Evolutionary conservation across 2,797 vertebrate genomes (phyloP).

Genomic region (Acestrorhynchus altus): DNA sequence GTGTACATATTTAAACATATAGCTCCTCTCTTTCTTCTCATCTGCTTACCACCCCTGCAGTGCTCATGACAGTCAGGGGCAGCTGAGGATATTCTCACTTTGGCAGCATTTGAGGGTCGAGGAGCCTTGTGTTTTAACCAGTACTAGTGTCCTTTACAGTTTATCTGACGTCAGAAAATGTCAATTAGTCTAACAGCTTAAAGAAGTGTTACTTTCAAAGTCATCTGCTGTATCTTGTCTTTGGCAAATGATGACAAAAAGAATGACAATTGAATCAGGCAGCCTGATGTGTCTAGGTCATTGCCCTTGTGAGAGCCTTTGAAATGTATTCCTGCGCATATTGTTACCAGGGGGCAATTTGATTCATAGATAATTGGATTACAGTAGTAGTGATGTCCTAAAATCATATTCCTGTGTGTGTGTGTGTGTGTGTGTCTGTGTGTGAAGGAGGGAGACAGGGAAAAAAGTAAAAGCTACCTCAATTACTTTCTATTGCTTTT

Average conservation of each 20-base stretch:
- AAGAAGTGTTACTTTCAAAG: slow-evolving; percentile 3
- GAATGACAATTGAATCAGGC: slow-evolving; percentile 43
- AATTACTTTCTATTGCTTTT: not conserved
- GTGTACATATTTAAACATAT: not conserved
- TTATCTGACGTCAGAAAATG: not conserved
- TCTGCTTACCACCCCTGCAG: not conserved
- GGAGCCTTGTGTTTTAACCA: not conserved
- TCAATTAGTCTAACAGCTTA: slow-evolving; percentile 3
- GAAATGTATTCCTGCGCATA: slow-evolving; percentile 33
- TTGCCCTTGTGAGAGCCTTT: slow-evolving; percentile 39
- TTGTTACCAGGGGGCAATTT: slow-evolving; percentile 41
- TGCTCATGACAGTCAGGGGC: not conserved
- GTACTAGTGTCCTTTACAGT: not conserved
- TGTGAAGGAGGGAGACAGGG: not conserved
- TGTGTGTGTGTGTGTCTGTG: not conserved
- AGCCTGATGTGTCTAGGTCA: slow-evolving; percentile 26
- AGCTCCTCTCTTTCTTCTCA: not conserved
- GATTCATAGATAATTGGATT: slow-evolving; percentile 41
- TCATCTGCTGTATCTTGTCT: slow-evolving; percentile 30
- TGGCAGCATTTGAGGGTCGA: not conserved
- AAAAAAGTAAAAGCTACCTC: not conserved
- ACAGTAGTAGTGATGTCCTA: slow-evolving; percentile 4
- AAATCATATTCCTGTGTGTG: slow-evolving; percentile 28
- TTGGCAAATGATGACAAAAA: slow-evolving; percentile 26
- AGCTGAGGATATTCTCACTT: not conserved